phyloP scores from a whole-genome alignment of 1,140 invertebrate species.

The Cyclargus thomasi region DNA sequence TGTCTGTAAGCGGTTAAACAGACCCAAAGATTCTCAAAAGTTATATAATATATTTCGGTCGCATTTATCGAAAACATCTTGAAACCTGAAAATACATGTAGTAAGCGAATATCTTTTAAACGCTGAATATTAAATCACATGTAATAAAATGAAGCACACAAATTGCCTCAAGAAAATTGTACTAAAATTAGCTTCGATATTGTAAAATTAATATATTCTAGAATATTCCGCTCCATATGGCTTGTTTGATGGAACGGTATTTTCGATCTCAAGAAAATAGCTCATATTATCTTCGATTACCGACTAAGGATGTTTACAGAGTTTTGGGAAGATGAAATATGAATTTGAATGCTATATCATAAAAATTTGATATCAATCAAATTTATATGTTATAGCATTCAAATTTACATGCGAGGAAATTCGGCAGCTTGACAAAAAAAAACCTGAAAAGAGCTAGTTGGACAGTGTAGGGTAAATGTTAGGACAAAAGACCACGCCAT shows the following conservation, averaged over 20 bases:
- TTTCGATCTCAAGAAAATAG: not conserved
- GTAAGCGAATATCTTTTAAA: not conserved
- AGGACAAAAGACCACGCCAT: too few relatives aligned
- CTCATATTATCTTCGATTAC: constrained; percentile 1
- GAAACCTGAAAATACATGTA: not conserved
- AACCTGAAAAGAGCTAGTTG: too few relatives aligned
- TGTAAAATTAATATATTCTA: constrained; percentile 1
- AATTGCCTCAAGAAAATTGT: not conserved
- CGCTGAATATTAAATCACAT: not conserved
- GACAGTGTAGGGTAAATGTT: too few relatives aligned
- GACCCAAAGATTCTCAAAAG: too few relatives aligned
- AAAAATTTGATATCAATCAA: too few relatives aligned
- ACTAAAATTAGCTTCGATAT: not conserved
- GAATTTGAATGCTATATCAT: not conserved
- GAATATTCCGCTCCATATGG: not conserved
- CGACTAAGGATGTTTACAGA: not conserved
- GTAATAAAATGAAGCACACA: constrained; percentile 11
- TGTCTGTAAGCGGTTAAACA: too few relatives aligned
- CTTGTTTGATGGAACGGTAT: not conserved
- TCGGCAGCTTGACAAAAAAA: too few relatives aligned
- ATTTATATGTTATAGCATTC: too few relatives aligned
- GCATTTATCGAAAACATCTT: too few relatives aligned
- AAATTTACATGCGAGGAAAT: too few relatives aligned
- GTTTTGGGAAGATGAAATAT: not conserved
- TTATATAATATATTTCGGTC: too few relatives aligned